Evolutionary conservation across 2,888 invertebrate genomes (phyloP).

Genomic region (Alitta virens): DNA sequence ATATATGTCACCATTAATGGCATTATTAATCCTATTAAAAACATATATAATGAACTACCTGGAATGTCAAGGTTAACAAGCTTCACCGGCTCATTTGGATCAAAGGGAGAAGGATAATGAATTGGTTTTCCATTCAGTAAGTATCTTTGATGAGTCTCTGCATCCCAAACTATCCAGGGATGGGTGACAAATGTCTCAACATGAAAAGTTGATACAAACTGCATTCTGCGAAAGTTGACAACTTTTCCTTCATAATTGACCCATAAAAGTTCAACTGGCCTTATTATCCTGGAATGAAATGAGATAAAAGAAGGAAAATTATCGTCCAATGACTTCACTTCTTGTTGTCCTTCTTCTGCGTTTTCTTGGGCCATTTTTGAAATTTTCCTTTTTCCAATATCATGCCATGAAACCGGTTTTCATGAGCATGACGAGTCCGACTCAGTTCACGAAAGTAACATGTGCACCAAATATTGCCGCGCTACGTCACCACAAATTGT

Average conservation of each 20-base stretch:
- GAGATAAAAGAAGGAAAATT: neutral
- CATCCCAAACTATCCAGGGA: conserved; percentile 8
- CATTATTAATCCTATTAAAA: no score
- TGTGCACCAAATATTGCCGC: no score
- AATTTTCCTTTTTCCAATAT: no score
- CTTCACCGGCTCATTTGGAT: neutral
- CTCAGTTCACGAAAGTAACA: no score
- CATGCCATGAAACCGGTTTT: no score
- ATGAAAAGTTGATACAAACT: neutral
- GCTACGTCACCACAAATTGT: neutral
- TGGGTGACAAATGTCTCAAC: conserved; percentile 6
- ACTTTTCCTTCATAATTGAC: conserved; percentile 9
- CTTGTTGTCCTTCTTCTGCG: neutral
- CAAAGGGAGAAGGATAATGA: neutral
- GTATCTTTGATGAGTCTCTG: neutral
- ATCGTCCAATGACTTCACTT: neutral
- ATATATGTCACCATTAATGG: no score
- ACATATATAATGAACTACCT: neutral
- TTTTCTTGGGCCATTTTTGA: neutral
- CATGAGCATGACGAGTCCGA: no score
- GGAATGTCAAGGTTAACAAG: neutral
- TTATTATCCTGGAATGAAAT: neutral
- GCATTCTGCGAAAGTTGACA: conserved; percentile 8
- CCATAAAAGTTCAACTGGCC: conserved; percentile 11
- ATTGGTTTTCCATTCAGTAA: neutral